Evolutionary conservation across 2,888 invertebrate species (phyloP), one percentile per base, ranked within the genome.

Genomic region (Agapostemon virescens): DNA sequence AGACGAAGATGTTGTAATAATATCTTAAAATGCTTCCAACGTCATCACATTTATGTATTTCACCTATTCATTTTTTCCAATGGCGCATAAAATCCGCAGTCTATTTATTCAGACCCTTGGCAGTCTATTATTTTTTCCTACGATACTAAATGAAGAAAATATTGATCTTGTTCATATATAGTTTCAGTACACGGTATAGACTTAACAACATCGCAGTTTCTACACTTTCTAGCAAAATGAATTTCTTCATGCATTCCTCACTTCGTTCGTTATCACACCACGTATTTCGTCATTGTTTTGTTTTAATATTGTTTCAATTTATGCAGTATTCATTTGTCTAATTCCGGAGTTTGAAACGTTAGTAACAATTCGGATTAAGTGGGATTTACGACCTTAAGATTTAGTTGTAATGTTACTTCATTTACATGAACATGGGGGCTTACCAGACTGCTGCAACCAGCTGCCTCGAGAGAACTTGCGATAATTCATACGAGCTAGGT

Each of bases 341-440:
- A 55, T 55, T 20, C 1, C 33, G 33, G 33, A 33, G 33, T 40
- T 70, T 13, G 13, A 17, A 1, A 26, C 6, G 17, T 13, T 70
- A 40, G n/a, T 71, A 67, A 67, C 58, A 45, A 58, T 20, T 17
- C 7, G 75, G 64, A 78, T 75, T 69, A 75, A 42, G 13, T 55
- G 26, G 67, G 71, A 79, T 79, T 71, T 67, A 7, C 30, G 13
- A 42, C 20, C 26, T 58, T 69, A 69, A 40, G 55, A 23, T 58
- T 71, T 66, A 67, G 40, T 23, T 71, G 33, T 77, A 71, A 77
- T 42, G 49, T 68, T 63, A 63, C 61, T 68, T 71, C 77, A 77
- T 77, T 77, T 79, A 67, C 77, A 77, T 77, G 36, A 77, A 71
- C 79, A 67, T 45, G 61, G 38, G 38, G 61, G 66, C 55, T 79